Evolutionary conservation across 2,797 vertebrate genomes (phyloP).

Genomic region (Rhabdomys pumilio): DNA sequence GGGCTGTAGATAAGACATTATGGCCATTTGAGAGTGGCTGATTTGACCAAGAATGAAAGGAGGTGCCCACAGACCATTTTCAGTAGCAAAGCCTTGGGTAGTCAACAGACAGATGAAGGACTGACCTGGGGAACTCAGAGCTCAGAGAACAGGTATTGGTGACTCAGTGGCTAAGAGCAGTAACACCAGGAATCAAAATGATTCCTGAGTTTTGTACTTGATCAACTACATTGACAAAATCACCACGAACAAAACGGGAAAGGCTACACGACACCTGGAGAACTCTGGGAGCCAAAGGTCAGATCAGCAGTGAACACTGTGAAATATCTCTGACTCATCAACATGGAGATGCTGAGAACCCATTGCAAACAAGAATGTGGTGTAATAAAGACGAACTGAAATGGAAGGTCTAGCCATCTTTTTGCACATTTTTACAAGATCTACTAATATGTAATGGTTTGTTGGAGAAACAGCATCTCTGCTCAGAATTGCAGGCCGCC

Average conservation of each 20-base stretch:
- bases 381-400: background rate
- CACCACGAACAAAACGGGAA: background rate
- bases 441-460: background rate
- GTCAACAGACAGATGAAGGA: no score
- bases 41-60: background rate
- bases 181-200: no score
- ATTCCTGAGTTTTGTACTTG: background rate
- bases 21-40: no score
- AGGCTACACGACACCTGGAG: background rate
- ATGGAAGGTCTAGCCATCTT: background rate
- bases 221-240: background rate
- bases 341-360: background rate
- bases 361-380: background rate
- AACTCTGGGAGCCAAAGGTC: background rate
- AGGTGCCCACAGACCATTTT: background rate
- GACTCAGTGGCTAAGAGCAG: background rate
- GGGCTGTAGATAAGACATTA: background rate
- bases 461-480: background rate
- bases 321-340: background rate
- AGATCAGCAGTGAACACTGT: background rate
- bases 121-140: background rate
- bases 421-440: constrained; percentile 16
- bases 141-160: background rate
- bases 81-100: background rate
- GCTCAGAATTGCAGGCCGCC: background rate